Evolutionary conservation across 2,113 vertebrate genomes (phyloP).

Genomic region (Engystomops pustulosus): DNA sequence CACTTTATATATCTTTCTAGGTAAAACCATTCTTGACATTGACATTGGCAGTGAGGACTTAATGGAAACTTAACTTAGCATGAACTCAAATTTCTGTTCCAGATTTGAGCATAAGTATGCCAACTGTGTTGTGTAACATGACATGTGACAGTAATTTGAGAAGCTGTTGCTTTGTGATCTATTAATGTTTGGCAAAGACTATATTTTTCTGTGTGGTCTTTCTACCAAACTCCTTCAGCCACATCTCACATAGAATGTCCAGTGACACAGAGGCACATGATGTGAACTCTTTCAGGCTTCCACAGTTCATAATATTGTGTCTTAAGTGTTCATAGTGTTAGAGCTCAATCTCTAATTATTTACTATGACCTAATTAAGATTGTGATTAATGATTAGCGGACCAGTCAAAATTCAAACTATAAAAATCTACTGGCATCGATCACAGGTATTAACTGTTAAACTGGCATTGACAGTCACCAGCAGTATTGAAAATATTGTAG

Average conservation of each 20-base stretch:
- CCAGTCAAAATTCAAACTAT: no score
- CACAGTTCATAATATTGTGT: no score
- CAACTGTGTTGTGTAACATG: background rate
- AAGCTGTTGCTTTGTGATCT: background rate
- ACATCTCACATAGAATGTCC: background rate
- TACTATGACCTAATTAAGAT: no score
- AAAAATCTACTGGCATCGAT: no score
- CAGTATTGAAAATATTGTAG: no score
- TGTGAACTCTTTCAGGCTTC: no score
- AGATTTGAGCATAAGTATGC: background rate
- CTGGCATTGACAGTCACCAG: no score
- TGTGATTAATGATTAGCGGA: no score
- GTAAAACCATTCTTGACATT: background rate
- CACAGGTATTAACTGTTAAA: no score
- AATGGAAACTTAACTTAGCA: background rate
- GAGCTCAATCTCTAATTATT: background rate
- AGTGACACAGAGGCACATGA: no score
- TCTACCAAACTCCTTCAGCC: background rate
- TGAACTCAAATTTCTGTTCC: background rate
- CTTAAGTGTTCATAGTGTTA: no score
- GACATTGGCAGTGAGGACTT: background rate
- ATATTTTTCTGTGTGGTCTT: background rate
- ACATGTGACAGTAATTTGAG: background rate
- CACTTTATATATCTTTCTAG: background rate
- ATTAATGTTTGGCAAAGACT: no score